Base-by-base conservation (phyloP, 2,113 vertebrate genomes). In the Pollachius pollachius region DNA sequence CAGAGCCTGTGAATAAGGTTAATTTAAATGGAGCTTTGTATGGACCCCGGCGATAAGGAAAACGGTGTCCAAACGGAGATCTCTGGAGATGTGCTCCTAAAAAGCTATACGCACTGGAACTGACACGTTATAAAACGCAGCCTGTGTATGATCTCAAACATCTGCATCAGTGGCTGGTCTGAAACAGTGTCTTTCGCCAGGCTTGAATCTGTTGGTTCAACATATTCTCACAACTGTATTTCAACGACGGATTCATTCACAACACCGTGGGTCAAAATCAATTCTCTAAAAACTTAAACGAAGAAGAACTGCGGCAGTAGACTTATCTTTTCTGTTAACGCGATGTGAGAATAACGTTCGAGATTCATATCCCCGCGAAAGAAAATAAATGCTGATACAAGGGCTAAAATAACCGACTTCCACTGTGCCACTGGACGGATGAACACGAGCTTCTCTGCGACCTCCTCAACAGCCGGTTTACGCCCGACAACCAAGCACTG, bases 401-500 rank as follows among this genome's bases (percentile, higher is more conserved):
- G 0, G 13, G 7, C n/a, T 54, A 3, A 8, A 30, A 12, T 58
- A 52, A 21, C 59, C 59, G 30, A 25, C 3, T 30, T 34, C 27
- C 15, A 13, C 37, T 48, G 13, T 54, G 64, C 66, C 75, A 56
- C 6, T 9, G 68, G 41, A 70, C 63, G 60, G 41, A 64, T 59
- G 65, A 64, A 60, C 74, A 68, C 4, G 57, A 1, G 75, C 62
- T 19, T 18, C 71, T 12, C 3, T 76, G 79, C 75, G 74, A 73
- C 70, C 72, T 84, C 62, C 72, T 83, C 65, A 73, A 62, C 79
- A 85, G 75, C 86, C 76, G 81, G 77, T 71, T 52, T 11, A 77
- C 80, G 79, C 79, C 82, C 79, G 82, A 79, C 52, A 48, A 70
- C 63, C 9, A 48, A 11, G 4, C 2, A 48, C 8, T 48, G 9